Percentiles rank a stretch among this genome's conserved stretches.
Evolutionary conservation across 1,140 invertebrate genomes (phyloP).

Genomic region (Wiebesia pumilae): DNA sequence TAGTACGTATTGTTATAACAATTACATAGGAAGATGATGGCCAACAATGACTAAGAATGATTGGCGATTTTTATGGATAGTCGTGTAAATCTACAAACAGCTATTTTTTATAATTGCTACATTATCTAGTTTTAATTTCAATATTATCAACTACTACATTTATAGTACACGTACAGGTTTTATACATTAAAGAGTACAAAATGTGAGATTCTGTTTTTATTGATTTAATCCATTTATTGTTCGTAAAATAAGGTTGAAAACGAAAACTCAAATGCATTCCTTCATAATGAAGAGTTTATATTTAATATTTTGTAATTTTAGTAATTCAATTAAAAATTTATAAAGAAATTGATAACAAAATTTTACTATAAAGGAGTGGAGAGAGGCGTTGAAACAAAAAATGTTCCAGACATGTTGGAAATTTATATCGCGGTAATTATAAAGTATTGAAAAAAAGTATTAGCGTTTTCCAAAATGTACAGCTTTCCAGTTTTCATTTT

Average conservation of each 20-base stretch:
- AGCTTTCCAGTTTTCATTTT: too few relatives aligned
- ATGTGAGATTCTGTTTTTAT: background rate
- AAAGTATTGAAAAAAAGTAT: too few relatives aligned
- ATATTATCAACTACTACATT: background rate
- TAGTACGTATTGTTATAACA: conserved; percentile 9
- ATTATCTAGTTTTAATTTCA: background rate
- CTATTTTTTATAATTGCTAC: background rate
- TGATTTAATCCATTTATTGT: background rate
- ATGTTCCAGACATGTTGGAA: too few relatives aligned
- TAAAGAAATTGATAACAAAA: too few relatives aligned
- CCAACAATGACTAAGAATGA: conserved; percentile 12
- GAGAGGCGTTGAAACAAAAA: too few relatives aligned
- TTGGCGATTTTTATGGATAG: background rate
- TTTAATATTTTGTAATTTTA: background rate
- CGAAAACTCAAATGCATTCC: background rate
- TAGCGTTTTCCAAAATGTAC: too few relatives aligned
- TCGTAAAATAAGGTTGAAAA: background rate
- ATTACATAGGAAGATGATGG: background rate
- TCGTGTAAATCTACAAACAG: background rate
- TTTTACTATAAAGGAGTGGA: too few relatives aligned
- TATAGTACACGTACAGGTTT: background rate
- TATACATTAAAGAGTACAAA: background rate
- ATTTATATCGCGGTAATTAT: too few relatives aligned
- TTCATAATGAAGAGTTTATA: background rate
- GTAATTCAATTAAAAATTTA: too few relatives aligned